Conservation (phyloP, 92 coral and sea anemone genomes). For the Parazoanthus darwini region DNA sequence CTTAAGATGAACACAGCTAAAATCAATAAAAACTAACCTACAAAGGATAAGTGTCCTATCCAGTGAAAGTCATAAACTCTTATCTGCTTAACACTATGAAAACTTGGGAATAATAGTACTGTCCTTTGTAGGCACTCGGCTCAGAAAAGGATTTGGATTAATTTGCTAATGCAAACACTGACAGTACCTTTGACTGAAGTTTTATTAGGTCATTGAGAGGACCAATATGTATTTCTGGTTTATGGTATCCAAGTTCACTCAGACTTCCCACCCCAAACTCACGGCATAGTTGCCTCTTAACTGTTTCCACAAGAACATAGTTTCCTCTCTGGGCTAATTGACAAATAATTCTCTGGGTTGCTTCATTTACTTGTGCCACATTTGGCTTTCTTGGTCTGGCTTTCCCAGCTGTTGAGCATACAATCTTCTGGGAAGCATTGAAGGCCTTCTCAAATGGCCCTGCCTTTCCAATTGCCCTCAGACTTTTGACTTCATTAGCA, state of each 20-base stretch:
- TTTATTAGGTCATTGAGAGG: conserved; percentile 66
- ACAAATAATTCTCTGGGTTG: conserved; percentile 57
- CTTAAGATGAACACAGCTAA: too few species aligned
- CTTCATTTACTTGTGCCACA: conserved; percentile 55
- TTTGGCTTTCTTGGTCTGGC: conserved; percentile 10
- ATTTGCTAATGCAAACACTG: neutral
- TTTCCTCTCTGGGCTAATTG: conserved; percentile 59
- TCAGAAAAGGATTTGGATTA: neutral
- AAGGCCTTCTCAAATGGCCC: conserved; percentile 63
- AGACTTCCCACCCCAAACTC: conserved; percentile 55
- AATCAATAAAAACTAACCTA: too few species aligned
- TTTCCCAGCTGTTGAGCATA: neutral
- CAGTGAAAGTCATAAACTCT: too few species aligned
- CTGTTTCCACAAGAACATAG: conserved; percentile 71
- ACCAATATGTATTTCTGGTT: conserved; percentile 66
- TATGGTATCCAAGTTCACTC: conserved; percentile 56
- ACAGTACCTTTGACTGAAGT: conserved; percentile 73
- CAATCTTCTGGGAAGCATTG: conserved; percentile 33
- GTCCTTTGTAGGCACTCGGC: too few species aligned
- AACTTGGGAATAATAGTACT: too few species aligned
- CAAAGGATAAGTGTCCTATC: too few species aligned
- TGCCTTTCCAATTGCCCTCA: conserved; percentile 29
- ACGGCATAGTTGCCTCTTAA: conserved; percentile 61
- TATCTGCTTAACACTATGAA: too few species aligned
- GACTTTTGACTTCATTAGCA: neutral